Conservation (phyloP, 2,797 vertebrate genomes). For the Sebastes hubbsi region DNA sequence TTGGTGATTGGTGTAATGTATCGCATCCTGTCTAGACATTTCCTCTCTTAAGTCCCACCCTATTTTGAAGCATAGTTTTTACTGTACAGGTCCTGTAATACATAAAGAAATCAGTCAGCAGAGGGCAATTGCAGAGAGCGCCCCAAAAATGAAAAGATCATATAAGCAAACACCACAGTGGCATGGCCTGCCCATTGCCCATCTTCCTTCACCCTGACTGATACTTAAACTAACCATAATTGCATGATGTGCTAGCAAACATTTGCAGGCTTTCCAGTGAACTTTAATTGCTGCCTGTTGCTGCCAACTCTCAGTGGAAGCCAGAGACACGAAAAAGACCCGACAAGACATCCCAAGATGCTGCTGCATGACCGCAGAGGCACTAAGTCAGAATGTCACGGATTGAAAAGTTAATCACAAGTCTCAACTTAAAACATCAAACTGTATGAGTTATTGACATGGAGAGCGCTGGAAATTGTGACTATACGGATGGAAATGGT, state of each 20-base stretch:
- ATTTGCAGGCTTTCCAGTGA: constrained; percentile 67
- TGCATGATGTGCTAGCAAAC: constrained; percentile 73
- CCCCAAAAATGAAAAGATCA: constrained; percentile 39
- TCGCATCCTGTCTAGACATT: constrained; percentile 30
- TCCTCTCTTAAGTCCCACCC: constrained; percentile 8
- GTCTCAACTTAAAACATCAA: constrained; percentile 44
- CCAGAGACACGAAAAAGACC: constrained; percentile 63
- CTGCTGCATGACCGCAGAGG: constrained; percentile 44
- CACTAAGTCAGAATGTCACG: constrained; percentile 47
- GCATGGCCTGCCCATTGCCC: constrained; percentile 38
- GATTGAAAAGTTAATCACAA: constrained; percentile 49
- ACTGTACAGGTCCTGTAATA: not conserved
- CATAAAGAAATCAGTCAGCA: constrained; percentile 14
- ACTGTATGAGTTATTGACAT: constrained; percentile 24
- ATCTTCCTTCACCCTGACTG: constrained; percentile 62
- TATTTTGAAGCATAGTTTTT: constrained; percentile 1
- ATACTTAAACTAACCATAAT: constrained; percentile 77
- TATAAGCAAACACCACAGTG: constrained; percentile 43
- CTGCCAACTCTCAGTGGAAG: constrained; percentile 73
- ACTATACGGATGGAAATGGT: constrained; percentile 4
- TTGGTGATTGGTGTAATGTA: not conserved
- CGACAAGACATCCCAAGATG: constrained; percentile 52
- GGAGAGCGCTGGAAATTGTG: not conserved
- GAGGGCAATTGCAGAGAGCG: constrained; percentile 12
- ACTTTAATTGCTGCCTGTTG: constrained; percentile 70